Conservation (phyloP, 2,113 vertebrate species). For the Corvus cornix region DNA sequence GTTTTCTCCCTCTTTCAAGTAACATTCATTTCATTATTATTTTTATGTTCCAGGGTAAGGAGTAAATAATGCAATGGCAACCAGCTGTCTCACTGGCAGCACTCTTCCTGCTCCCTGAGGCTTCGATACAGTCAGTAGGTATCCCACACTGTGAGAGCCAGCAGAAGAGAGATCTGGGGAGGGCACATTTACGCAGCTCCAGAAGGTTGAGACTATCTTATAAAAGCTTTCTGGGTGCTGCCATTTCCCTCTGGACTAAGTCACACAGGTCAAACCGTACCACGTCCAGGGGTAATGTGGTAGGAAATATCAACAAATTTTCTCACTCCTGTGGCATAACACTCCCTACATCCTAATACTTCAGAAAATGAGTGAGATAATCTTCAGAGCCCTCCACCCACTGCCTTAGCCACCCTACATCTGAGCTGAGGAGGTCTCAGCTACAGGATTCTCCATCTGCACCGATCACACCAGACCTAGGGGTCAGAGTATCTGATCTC, state of each 20-base stretch:
- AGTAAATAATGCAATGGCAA: slow-evolving; percentile 58
- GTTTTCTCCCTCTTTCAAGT: slow-evolving; percentile 8
- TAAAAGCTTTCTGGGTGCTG: background rate
- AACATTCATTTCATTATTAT: slow-evolving; percentile 33
- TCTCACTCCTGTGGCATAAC: background rate
- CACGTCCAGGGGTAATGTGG: accelerated
- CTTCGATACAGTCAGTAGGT: background rate
- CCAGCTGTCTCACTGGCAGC: slow-evolving; percentile 22
- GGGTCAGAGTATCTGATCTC: background rate
- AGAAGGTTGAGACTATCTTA: background rate
- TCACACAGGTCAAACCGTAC: background rate
- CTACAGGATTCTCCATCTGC: background rate
- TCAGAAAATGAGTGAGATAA: background rate
- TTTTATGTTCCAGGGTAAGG: slow-evolving; percentile 24
- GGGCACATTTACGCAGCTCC: background rate
- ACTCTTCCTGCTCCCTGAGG: slow-evolving; percentile 22
- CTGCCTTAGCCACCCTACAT: background rate
- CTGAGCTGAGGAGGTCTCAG: background rate
- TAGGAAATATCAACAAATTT: background rate
- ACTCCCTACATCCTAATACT: background rate
- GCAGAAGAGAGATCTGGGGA: background rate
- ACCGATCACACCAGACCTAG: background rate
- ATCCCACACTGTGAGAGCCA: background rate
- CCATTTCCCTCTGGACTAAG: background rate
- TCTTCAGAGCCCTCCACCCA: background rate